A percentile compares a stretch with the other conserved stretches of the same genome.
These are phyloP conservation scores for Falco columbarius DNA, from an alignment of 2,797 vertebrate genomes.

Conservation along the genomic window DNA sequence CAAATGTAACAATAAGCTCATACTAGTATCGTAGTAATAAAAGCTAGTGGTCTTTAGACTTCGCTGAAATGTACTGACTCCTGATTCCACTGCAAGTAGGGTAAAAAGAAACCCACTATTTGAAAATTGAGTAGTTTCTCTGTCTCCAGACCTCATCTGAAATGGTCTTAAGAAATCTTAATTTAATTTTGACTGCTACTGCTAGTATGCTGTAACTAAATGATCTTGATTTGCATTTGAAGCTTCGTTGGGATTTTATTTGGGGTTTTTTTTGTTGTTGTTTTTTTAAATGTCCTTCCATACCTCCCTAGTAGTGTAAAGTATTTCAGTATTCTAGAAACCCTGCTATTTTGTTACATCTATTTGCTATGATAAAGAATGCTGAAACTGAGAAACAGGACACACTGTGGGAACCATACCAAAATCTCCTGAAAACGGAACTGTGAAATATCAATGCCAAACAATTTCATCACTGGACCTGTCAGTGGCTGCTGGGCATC, in stretches of 20 bases:
- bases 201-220: background rate
- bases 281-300: background rate
- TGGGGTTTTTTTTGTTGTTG: background rate
- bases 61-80: background rate
- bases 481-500: background rate
- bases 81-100: background rate
- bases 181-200: background rate
- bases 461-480: background rate
- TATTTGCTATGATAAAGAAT: background rate
- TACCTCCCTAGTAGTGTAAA: background rate
- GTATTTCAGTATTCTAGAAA: background rate
- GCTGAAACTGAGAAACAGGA: background rate
- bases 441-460: background rate
- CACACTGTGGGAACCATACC: background rate
- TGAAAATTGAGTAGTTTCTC: background rate
- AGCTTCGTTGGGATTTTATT: background rate
- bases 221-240: background rate
- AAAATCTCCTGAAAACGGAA: background rate
- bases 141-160: background rate
- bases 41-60: background rate
- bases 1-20: background rate
- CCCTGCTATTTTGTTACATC: background rate
- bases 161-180: background rate
- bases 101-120: background rate
- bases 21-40: background rate